Percentiles rank a stretch among this genome's conserved stretches.
Evolutionary conservation across 92 coral and sea anemone species (phyloP).

Genomic region (Muricea muricata): DNA sequence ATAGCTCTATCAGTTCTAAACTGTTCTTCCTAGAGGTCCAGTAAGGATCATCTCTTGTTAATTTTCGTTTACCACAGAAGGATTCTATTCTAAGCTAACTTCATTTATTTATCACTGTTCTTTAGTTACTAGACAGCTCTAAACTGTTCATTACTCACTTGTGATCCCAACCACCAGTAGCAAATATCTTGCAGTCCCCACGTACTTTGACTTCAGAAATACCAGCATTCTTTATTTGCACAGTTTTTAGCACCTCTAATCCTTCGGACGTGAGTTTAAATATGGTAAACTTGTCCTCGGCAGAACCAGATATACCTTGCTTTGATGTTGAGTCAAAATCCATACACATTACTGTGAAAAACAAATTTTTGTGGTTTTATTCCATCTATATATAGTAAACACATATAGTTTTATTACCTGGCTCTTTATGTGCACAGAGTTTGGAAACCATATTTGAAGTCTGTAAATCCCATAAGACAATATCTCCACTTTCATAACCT

Average conservation of each 20-base stretch:
- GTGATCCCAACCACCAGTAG: constrained; percentile 92
- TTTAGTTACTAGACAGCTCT: too few relatives aligned
- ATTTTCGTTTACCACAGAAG: too few relatives aligned
- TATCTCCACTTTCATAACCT: constrained; percentile 88
- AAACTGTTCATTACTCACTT: constrained; percentile 69
- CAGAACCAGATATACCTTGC: constrained; percentile 86
- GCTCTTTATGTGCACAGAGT: constrained; percentile 68
- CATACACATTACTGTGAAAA: constrained; percentile 80
- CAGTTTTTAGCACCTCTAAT: constrained; percentile 48
- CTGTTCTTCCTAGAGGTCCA: too few relatives aligned
- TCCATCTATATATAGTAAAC: too few relatives aligned
- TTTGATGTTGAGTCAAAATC: constrained; percentile 71
- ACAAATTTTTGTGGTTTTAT: not conserved
- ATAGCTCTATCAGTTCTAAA: too few relatives aligned
- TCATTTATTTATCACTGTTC: too few relatives aligned
- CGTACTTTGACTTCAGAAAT: constrained; percentile 80
- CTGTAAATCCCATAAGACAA: constrained; percentile 79
- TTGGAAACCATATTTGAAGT: constrained; percentile 62
- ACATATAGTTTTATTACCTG: constrained; percentile 69
- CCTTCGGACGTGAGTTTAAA: constrained; percentile 54
- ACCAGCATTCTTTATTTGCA: constrained; percentile 79
- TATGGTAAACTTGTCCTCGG: constrained; percentile 79
- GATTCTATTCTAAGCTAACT: too few relatives aligned
- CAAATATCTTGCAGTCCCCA: constrained; percentile 74
- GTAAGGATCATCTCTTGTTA: too few relatives aligned